Evolutionary conservation across 2,888 invertebrate species (phyloP).

Genomic region (Erebia palarica): DNA sequence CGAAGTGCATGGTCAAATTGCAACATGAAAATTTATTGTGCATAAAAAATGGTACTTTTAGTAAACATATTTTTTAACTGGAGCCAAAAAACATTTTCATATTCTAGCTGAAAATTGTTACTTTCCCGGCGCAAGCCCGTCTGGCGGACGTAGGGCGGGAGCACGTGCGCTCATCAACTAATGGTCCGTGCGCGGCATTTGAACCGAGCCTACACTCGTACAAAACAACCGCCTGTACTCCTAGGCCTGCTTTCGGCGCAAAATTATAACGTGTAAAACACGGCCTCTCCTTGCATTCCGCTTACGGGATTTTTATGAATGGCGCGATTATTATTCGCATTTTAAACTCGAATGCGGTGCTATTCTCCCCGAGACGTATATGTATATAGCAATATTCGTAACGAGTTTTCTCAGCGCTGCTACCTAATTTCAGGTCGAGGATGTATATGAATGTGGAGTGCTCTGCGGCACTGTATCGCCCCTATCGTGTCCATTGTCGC

Average conservation of each 20-base stretch:
- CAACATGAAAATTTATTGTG: conserved; percentile 73
- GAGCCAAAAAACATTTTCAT: conserved; percentile 78
- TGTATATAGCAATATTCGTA: conserved; percentile 79
- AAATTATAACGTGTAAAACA: conserved; percentile 82
- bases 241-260: conserved; percentile 76
- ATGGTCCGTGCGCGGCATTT: conserved; percentile 83
- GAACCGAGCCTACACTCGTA: conserved; percentile 80
- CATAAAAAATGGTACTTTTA: conserved; percentile 74
- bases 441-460: conserved; percentile 52
- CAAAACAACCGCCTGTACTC: conserved; percentile 68
- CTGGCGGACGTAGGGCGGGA: conserved; percentile 65
- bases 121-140: conserved; percentile 56
- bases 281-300: conserved; percentile 78
- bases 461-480: conserved; percentile 47
- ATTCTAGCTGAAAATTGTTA: conserved; percentile 78
- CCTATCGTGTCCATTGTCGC: conserved; percentile 41
- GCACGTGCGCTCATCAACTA: conserved; percentile 81
- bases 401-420: conserved; percentile 78
- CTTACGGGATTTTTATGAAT: conserved; percentile 80
- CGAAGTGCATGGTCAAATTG: conserved; percentile 61
- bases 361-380: conserved; percentile 75
- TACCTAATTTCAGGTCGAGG: conserved; percentile 78
- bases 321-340: conserved; percentile 81
- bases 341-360: conserved; percentile 80
- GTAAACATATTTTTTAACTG: conserved; percentile 72